A percentile compares a stretch with the other conserved stretches of the same genome.
phyloP scores from a whole-genome alignment of 2,113 vertebrate species.

The Apus apus region DNA sequence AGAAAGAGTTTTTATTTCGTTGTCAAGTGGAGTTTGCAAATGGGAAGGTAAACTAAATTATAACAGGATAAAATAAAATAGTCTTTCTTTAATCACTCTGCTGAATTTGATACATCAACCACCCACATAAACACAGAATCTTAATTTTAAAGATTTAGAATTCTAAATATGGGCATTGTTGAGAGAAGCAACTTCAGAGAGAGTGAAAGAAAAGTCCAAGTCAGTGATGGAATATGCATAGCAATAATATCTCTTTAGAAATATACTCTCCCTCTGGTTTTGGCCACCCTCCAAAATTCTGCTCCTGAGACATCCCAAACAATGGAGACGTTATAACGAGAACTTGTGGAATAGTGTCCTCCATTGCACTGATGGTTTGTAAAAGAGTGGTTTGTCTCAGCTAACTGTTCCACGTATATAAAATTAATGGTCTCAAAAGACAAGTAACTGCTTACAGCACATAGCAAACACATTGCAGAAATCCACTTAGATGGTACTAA shows the following conservation, averaged over 20 bases:
- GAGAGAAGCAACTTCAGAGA: not conserved
- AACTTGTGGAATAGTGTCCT: not conserved
- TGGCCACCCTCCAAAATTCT: slow-evolving; percentile 3
- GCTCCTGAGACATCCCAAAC: not conserved
- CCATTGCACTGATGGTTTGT: not conserved
- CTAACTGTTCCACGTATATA: not conserved
- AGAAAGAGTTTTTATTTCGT: not conserved
- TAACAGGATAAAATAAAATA: not conserved
- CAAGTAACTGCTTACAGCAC: not conserved
- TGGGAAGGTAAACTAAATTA: not conserved
- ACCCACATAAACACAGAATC: not conserved
- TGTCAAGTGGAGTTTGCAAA: not conserved
- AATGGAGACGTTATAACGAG: not conserved
- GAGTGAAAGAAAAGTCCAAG: not conserved
- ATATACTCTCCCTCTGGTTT: not conserved
- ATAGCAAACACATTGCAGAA: not conserved
- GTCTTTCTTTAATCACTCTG: not conserved
- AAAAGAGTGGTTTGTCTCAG: not conserved
- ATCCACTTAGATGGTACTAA: not conserved
- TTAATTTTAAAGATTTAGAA: not conserved
- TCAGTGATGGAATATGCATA: not conserved
- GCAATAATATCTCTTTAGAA: not conserved
- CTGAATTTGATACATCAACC: not conserved
- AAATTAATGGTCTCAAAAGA: not conserved
- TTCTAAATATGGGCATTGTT: not conserved